phyloP scores from a whole-genome alignment of 2,888 invertebrate genomes.

The Capitulum mitella region DNA sequence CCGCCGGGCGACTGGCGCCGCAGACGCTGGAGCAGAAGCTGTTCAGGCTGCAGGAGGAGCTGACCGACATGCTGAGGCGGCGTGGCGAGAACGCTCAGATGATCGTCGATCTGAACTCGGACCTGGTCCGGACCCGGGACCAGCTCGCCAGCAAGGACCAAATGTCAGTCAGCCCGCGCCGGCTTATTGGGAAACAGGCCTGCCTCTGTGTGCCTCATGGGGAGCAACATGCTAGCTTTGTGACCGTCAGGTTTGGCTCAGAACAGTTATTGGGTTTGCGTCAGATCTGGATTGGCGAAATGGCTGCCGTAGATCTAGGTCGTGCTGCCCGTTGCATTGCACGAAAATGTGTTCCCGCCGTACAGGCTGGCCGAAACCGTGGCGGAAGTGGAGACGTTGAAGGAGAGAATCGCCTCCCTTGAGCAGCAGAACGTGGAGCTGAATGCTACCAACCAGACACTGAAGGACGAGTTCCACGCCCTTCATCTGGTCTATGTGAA shows the following conservation, averaged over 20 bases:
- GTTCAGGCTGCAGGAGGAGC: conserved; percentile 78
- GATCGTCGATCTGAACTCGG: conserved; percentile 79
- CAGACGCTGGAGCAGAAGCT: conserved; percentile 75
- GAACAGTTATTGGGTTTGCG: too few relatives aligned
- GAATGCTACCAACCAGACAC: conserved; percentile 74
- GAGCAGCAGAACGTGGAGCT: conserved; percentile 44
- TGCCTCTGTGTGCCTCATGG: too few relatives aligned
- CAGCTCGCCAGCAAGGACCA: conserved; percentile 33
- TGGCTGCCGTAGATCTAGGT: too few relatives aligned
- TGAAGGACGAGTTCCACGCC: conserved; percentile 91
- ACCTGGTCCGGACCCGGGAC: conserved; percentile 47
- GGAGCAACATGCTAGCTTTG: too few relatives aligned
- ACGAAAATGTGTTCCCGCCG: too few relatives aligned
- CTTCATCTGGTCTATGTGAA: conserved; percentile 82
- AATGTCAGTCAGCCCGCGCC: too few relatives aligned
- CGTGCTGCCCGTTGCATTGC: too few relatives aligned
- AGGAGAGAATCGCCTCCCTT: conserved; percentile 30
- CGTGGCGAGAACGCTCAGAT: conserved; percentile 90
- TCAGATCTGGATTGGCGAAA: too few relatives aligned
- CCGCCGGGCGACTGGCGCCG: too few relatives aligned
- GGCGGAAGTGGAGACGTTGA: conserved; percentile 31
- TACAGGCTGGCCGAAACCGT: conserved; percentile 33
- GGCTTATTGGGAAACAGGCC: too few relatives aligned
- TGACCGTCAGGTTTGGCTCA: too few relatives aligned
- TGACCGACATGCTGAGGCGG: conserved; percentile 78